Percentiles rank a stretch among this genome's conserved stretches.
Evolutionary conservation across 2,888 invertebrate species (phyloP).

Genomic region (Pristionchus arcanus): DNA sequence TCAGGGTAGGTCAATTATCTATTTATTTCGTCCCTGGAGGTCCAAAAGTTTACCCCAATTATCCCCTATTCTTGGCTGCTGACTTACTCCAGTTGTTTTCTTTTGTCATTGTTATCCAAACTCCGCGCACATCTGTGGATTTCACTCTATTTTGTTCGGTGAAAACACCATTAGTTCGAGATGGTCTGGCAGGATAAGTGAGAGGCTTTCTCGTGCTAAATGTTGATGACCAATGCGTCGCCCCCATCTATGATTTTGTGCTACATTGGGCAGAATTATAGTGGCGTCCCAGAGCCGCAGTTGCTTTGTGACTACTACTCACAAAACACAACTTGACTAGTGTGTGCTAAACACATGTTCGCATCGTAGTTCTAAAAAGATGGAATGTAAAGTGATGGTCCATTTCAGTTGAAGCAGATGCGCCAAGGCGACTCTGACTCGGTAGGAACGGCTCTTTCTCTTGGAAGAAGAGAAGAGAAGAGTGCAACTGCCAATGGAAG

Average conservation of each 20-base stretch:
- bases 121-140: not conserved
- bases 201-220: not conserved
- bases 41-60: not conserved
- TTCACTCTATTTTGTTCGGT: slow-evolving; percentile 2
- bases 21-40: not conserved
- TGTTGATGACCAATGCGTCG: too few relatives aligned
- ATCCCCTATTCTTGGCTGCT: not conserved
- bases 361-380: too few relatives aligned
- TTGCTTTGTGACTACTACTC: too few relatives aligned
- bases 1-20: slow-evolving; percentile 61
- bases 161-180: slow-evolving; percentile 38
- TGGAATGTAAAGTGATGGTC: too few relatives aligned
- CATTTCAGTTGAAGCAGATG: slow-evolving; percentile 66
- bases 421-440: slow-evolving; percentile 65
- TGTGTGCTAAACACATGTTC: too few relatives aligned
- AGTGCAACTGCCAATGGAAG: slow-evolving; percentile 49
- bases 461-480: slow-evolving; percentile 53
- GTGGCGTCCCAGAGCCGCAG: not conserved
- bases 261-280: not conserved
- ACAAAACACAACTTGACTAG: too few relatives aligned
- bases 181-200: not conserved
- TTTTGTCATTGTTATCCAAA: slow-evolving; percentile 5
- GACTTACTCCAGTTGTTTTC: not conserved
- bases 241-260: not conserved
- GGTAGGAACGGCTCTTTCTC: slow-evolving; percentile 70